Percentiles rank a stretch among this genome's conserved stretches.
Conservation (phyloP, 2,113 vertebrate genomes). For the Pterophyllum scalare region DNA sequence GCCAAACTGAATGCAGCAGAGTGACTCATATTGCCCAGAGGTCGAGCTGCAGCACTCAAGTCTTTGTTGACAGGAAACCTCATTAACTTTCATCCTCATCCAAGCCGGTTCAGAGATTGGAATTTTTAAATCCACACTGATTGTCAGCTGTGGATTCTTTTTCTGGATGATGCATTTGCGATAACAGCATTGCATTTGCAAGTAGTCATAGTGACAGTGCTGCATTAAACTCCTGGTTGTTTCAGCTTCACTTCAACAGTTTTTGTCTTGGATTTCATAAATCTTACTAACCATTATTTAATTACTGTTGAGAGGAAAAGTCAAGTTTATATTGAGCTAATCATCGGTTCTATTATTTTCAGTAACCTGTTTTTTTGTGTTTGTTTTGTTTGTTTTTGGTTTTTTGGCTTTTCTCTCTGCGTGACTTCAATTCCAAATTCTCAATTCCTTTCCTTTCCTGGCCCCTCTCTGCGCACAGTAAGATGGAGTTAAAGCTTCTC, state of each 20-base stretch:
- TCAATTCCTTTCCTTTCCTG: not conserved
- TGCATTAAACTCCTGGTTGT: conserved; percentile 8
- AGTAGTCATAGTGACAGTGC: conserved; percentile 16
- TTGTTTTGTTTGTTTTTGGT: not conserved
- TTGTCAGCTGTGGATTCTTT: conserved; percentile 23
- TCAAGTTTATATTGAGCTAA: conserved; percentile 25
- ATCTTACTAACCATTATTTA: conserved; percentile 43
- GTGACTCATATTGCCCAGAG: conserved; percentile 24
- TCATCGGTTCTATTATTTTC: conserved; percentile 18
- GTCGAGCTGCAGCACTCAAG: conserved; percentile 26
- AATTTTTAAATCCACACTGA: conserved; percentile 38
- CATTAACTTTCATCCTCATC: conserved; percentile 60
- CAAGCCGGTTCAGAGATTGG: conserved; percentile 27
- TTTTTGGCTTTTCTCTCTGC: not conserved
- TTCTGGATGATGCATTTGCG: not conserved
- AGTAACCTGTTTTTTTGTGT: not conserved
- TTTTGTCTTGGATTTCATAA: conserved; percentile 9
- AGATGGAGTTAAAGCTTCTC: conserved; percentile 34
- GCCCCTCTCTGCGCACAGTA: conserved; percentile 2
- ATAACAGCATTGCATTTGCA: conserved; percentile 22
- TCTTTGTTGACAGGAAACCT: conserved; percentile 46
- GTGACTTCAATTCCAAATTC: conserved; percentile 2
- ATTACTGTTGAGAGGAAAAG: conserved; percentile 19
- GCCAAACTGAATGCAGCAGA: not conserved
- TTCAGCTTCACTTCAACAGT: conserved; percentile 30